phyloP scores from a whole-genome alignment of 2,888 invertebrate species.

The Drosophila melanosoma region DNA sequence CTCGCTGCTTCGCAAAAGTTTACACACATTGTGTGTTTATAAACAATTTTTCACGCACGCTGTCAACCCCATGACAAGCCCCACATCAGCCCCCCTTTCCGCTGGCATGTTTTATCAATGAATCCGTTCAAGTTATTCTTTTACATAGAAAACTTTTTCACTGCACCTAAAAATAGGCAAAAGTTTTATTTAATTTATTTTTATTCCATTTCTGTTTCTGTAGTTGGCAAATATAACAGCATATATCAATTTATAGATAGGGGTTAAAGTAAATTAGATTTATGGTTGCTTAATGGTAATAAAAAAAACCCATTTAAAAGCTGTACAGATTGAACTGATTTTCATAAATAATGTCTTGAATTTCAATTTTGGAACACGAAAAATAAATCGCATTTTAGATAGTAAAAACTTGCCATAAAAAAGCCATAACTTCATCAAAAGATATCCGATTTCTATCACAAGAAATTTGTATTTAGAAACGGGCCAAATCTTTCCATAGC shows the following conservation, averaged over 20 bases:
- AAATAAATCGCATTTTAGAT: background rate
- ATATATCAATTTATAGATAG: background rate
- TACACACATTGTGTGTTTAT: slow-evolving; percentile 56
- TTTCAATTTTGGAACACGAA: background rate
- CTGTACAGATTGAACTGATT: background rate
- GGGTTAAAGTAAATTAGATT: background rate
- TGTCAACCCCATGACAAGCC: background rate
- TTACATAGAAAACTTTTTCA: background rate
- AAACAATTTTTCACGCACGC: slow-evolving; percentile 54
- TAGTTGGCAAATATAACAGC: background rate
- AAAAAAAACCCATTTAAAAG: background rate
- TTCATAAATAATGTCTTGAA: background rate
- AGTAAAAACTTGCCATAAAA: background rate
- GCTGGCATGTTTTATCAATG: slow-evolving; percentile 55
- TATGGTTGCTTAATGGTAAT: background rate
- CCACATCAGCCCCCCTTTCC: background rate
- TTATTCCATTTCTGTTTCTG: background rate
- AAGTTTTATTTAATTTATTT: slow-evolving; percentile 4
- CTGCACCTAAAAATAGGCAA: slow-evolving; percentile 47
- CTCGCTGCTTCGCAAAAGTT: slow-evolving; percentile 22
- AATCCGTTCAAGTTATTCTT: slow-evolving; percentile 27
- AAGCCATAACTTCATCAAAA: background rate
- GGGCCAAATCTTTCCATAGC: background rate
- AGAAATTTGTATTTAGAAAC: background rate
- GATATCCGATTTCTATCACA: background rate